Base-by-base conservation (phyloP, 1,140 invertebrate genomes). In the Caenorhabditis remanei region DNA sequence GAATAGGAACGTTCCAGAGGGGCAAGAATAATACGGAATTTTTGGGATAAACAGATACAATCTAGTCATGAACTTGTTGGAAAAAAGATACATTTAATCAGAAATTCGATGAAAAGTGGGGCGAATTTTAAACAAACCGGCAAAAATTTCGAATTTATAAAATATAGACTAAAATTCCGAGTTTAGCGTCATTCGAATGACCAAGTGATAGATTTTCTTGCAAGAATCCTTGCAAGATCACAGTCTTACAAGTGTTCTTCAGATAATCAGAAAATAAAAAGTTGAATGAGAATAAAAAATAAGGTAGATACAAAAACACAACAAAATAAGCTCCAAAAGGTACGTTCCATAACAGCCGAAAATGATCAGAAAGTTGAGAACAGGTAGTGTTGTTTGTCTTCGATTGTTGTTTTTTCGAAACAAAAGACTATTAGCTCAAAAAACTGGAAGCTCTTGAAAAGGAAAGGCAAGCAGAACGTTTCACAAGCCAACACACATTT, bases 141-240 rank as follows among this genome's bases (percentile, higher is more conserved):
- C 46, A 79, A 79, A 79, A 79, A 50, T 79, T 79, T 50, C 46
- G 46, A 79, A 79, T 79, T 50, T 40, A 71, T 71, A 71, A 50
- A 79, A 79, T 79, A 79, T 79, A 19, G 71, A 79, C 71, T 79
- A 79, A 46, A 79, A 79, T 79, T 79, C 40, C 71, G n/a, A 79
- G 71, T 79, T 79, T 79, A 79, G 46, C 71, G 71, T 79, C 71
- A 79, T 79, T 79, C 71, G n/a, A 50, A 79, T 79, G 71, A 79
- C 71, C 71, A 79, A 50, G 65, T 43, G 14, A 46, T 19, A 16
- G 41, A 7, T 43, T 46, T 71, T 46, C 6, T 24, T 16, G n/a
- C 11, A 71, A 21, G 46, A 46, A 13, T n/a, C 41, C 19, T 7
- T 11, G 19, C 65, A n/a, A 71, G 19, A 40, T 65, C 11, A 32